phyloP scores from a whole-genome alignment of 2,797 vertebrate species.

The Acrocephalus scirpaceus region DNA sequence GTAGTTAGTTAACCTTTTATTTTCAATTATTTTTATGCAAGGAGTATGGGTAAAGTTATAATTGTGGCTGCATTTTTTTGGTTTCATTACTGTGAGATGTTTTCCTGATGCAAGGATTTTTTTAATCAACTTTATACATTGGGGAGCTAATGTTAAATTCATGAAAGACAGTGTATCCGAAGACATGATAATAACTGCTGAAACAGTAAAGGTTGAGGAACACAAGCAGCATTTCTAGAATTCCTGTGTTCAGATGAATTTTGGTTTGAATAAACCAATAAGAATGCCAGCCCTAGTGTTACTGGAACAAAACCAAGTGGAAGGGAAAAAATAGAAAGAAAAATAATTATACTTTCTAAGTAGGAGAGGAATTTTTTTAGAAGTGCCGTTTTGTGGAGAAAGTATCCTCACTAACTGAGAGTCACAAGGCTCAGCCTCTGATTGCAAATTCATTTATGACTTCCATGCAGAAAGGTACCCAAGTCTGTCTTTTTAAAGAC shows the following conservation, averaged over 20 bases:
- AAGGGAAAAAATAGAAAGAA: neutral
- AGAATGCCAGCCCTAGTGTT: neutral
- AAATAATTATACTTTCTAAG: neutral
- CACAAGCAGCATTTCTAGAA: neutral
- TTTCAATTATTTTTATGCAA: neutral
- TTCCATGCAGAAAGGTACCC: neutral
- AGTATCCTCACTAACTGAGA: neutral
- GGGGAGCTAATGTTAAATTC: neutral
- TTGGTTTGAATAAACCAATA: neutral
- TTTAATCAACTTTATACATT: neutral
- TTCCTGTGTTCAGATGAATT: neutral
- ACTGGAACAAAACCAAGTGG: neutral
- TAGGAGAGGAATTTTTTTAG: neutral
- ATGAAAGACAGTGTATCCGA: neutral
- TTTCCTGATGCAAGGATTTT: neutral
- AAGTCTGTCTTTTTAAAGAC: neutral
- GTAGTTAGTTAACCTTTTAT: neutral
- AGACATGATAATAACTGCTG: neutral
- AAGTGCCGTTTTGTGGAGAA: neutral
- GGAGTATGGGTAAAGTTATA: neutral
- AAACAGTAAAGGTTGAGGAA: neutral
- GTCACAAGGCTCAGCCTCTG: neutral
- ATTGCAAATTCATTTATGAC: neutral
- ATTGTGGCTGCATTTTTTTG: neutral
- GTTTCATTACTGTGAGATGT: neutral